A percentile compares a stretch with the other conserved stretches of the same genome.
Conservation (phyloP, 2,888 invertebrate genomes). For the Hemaris fuciformis region DNA sequence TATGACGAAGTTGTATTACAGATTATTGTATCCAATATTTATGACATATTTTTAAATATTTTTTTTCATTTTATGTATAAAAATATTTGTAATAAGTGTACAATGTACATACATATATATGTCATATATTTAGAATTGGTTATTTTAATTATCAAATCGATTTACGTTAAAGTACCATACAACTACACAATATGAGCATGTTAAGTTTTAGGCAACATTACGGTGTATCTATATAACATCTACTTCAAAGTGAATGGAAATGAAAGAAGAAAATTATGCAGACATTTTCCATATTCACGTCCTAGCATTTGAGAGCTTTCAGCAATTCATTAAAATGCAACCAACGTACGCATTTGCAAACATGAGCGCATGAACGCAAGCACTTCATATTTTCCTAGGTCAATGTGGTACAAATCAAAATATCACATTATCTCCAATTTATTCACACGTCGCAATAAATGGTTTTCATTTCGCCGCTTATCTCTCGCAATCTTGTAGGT, state of each 20-base stretch:
- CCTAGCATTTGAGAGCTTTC: background rate
- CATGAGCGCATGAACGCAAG: background rate
- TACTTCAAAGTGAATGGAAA: background rate
- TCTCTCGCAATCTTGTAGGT: background rate
- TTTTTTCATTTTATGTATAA: too few relatives aligned
- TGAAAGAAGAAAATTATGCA: constrained; percentile 23
- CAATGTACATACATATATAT: too few relatives aligned
- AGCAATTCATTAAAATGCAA: constrained; percentile 9
- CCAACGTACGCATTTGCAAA: background rate
- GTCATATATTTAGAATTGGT: too few relatives aligned
- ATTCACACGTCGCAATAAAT: background rate
- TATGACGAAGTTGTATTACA: background rate
- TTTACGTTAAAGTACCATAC: too few relatives aligned
- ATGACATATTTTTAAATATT: background rate
- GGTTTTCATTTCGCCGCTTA: background rate
- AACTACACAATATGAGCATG: too few relatives aligned
- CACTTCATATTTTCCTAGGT: background rate
- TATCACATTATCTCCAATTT: background rate
- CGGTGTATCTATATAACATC: too few relatives aligned
- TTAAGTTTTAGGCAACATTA: too few relatives aligned
- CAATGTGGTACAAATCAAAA: background rate
- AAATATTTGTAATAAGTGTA: too few relatives aligned
- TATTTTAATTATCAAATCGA: too few relatives aligned
- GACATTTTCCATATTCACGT: constrained; percentile 27
- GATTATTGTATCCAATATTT: background rate